phyloP scores from a whole-genome alignment of 2,888 invertebrate genomes.

The Saturnia japonica region DNA sequence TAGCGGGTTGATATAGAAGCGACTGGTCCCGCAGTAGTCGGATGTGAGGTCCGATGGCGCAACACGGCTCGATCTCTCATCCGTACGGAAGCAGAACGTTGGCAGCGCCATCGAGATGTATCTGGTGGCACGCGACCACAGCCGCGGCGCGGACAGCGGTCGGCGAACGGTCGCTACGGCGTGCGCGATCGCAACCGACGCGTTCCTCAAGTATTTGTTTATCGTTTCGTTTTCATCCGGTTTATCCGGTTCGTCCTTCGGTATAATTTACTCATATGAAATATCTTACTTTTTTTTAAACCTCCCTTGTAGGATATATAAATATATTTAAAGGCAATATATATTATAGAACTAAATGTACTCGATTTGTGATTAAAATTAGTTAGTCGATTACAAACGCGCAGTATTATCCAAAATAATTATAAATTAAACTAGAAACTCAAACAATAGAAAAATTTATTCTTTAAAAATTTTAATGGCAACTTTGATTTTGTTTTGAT shows the following conservation, averaged over 20 bases:
- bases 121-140: slow-evolving; percentile 46
- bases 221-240: slow-evolving; percentile 58
- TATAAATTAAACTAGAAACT: too few relatives aligned
- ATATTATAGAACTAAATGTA: neutral
- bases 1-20: slow-evolving; percentile 68
- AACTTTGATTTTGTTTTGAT: neutral
- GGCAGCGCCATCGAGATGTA: slow-evolving; percentile 55
- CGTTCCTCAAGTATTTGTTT: slow-evolving; percentile 50
- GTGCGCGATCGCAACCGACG: slow-evolving; percentile 49
- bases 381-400: neutral
- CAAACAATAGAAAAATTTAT: too few relatives aligned
- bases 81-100: slow-evolving; percentile 58
- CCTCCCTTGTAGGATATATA: neutral
- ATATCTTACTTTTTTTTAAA: neutral
- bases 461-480: neutral
- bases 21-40: slow-evolving; percentile 58
- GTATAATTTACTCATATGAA: slow-evolving; percentile 2
- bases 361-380: neutral
- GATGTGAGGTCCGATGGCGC: slow-evolving; percentile 63
- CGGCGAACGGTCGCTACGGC: slow-evolving; percentile 48
- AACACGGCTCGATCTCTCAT: slow-evolving; percentile 52
- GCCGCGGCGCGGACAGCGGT: slow-evolving; percentile 36
- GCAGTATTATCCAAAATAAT: too few relatives aligned
- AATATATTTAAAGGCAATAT: neutral
- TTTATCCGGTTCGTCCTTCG: slow-evolving; percentile 46